phyloP scores from a whole-genome alignment of 2,797 vertebrate species.

The Etheostoma perlongum region DNA sequence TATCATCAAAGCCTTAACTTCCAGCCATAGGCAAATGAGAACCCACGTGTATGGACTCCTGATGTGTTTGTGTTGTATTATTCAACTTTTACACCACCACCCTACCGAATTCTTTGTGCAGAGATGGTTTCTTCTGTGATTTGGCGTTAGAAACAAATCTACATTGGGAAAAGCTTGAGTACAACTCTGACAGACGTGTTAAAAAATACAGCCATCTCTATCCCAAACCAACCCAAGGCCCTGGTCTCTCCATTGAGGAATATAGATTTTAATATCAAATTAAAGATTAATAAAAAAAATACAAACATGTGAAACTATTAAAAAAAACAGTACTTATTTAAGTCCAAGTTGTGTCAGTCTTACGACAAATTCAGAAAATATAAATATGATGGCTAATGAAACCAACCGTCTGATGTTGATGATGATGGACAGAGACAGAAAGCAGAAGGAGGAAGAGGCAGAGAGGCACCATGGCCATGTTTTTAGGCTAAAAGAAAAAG shows the following conservation, averaged over 20 bases:
- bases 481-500: constrained; percentile 44
- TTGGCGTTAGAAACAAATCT: background rate
- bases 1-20: constrained; percentile 12
- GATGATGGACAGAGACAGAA: constrained; percentile 24
- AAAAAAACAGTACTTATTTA: constrained; percentile 55
- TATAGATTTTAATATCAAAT: constrained; percentile 77
- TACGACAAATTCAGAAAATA: constrained; percentile 50
- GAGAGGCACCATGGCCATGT: constrained; percentile 9
- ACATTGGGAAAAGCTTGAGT: background rate
- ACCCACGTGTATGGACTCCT: background rate
- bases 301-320: constrained; percentile 66
- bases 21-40: constrained; percentile 21
- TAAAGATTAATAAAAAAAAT: constrained; percentile 60
- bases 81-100: constrained; percentile 6
- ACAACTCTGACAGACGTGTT: background rate
- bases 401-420: constrained; percentile 18
- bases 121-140: background rate
- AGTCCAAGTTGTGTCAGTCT: constrained; percentile 51
- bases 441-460: constrained; percentile 26
- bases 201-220: background rate
- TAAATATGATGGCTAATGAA: constrained; percentile 19
- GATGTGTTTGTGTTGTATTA: constrained; percentile 7
- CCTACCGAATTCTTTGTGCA: background rate
- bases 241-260: constrained; percentile 72
- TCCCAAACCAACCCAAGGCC: constrained; percentile 46